Conservation (phyloP, 1,140 invertebrate genomes). For the Drosophila santomea region DNA sequence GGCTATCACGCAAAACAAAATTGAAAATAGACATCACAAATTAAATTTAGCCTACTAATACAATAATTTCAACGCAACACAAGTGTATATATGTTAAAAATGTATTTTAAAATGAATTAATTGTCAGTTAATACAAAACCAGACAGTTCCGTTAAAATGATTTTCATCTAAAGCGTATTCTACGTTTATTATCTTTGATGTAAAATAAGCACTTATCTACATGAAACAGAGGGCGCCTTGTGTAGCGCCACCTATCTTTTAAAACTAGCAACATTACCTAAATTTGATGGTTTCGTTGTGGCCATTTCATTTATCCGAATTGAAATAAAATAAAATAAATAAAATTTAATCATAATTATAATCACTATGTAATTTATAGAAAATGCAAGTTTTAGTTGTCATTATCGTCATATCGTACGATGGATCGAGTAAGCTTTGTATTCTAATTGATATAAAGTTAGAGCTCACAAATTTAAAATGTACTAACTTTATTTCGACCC, state of each 20-base stretch:
- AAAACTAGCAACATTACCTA: not conserved
- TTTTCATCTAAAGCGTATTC: not conserved
- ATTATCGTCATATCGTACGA: too few relatives aligned
- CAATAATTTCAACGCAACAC: too few relatives aligned
- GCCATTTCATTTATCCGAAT: not conserved
- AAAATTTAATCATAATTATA: not conserved
- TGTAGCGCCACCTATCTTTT: constrained; percentile 7
- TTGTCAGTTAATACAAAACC: too few relatives aligned
- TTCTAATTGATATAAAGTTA: too few relatives aligned
- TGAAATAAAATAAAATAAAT: not conserved
- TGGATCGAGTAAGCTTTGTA: too few relatives aligned
- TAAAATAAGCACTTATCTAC: constrained; percentile 8
- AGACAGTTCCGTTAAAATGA: too few relatives aligned
- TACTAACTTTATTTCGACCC: too few relatives aligned
- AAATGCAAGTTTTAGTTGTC: too few relatives aligned
- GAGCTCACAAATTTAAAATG: too few relatives aligned
- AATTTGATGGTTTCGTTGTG: not conserved
- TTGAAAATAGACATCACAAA: not conserved
- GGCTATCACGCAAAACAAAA: not conserved
- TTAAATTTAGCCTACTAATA: not conserved
- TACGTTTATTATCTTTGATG: not conserved
- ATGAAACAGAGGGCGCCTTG: constrained; percentile 11
- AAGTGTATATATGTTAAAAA: too few relatives aligned
- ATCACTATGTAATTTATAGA: not conserved
- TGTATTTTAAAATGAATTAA: too few relatives aligned